Evolutionary conservation across 2,888 invertebrate species (phyloP).

Genomic region (Agrypnus murinus): DNA sequence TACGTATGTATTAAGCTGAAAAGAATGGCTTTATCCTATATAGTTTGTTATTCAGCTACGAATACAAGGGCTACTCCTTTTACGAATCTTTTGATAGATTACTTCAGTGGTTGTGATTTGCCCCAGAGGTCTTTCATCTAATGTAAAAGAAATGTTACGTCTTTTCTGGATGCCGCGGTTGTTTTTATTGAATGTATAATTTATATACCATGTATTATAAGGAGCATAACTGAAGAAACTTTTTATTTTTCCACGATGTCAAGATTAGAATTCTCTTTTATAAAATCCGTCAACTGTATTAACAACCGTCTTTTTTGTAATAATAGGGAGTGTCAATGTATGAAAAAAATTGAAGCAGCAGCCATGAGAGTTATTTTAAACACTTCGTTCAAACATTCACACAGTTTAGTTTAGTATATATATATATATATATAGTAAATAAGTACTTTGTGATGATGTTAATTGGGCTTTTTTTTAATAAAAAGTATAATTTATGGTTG

Average conservation of each 20-base stretch:
- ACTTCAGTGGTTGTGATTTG: constrained; percentile 40
- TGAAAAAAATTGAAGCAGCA: no score
- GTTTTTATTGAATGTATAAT: constrained; percentile 41
- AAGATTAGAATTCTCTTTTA: constrained; percentile 25
- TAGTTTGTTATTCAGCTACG: constrained; percentile 39
- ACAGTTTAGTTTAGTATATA: no score
- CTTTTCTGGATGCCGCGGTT: constrained; percentile 30
- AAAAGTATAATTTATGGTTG: no score
- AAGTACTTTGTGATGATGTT: no score
- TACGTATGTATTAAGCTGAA: constrained; percentile 45
- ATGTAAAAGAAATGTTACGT: constrained; percentile 40
- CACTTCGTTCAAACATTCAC: no score
- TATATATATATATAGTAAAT: no score
- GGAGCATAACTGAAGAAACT: constrained; percentile 37
- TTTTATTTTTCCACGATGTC: constrained; percentile 35
- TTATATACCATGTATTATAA: constrained; percentile 36
- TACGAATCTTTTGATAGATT: constrained; percentile 46
- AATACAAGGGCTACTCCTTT: constrained; percentile 49
- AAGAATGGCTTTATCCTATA: constrained; percentile 44
- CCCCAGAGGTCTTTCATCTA: constrained; percentile 37
- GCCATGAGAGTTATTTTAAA: no score
- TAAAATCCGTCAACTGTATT: constrained; percentile 36
- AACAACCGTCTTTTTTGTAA: constrained; percentile 14
- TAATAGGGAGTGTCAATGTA: not conserved
- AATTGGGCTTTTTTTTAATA: no score